Base-by-base conservation (phyloP, 2,888 invertebrate genomes). In the Encarsia formosa region DNA sequence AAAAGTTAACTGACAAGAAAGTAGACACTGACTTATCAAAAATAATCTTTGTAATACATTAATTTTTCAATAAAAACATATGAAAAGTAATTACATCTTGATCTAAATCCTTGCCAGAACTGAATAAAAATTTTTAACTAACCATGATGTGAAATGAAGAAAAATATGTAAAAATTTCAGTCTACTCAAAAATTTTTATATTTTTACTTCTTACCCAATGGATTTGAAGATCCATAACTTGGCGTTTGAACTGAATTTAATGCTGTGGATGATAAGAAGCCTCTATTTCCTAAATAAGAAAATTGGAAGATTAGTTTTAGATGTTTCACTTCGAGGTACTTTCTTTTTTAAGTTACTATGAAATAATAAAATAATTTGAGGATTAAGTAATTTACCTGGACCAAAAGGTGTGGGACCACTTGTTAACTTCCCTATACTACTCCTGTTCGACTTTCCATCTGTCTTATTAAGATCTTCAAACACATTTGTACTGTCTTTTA, bases 401-500 rank as follows among this genome's bases (percentile, higher is more conserved):
- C 66, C 64, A 66, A 85, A 84, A 5, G 85, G 84, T 6, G 83
- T 83, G 1, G 84, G 84, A 2, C 84, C 84, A 20, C 79, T 78
- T 5, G 79, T 78, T 35, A 81, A 74, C 61, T 76, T 78, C 19
- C 65, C 66, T 52, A 69, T 60, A 57, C 61, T 66, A 54, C 48
- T 63, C 29, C 65, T 62, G 35, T 56, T 66, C 39, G 63, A 62
- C 58, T 71, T 69, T 26, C 61, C 65, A 47, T 64, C 61, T 5
- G 50, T 24, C 43, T 63, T 72, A n/a, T n/a, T n/a, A 16, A 65
- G 58, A 45, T 74, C 73, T 59, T 83, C 86, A 68, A 92, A 92
- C 0, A 91, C 85, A 65, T 91, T 85, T 4, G 84, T 82, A 5
- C 81, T 79, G 64, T 93, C 92, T 51, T 88, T 86, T 35, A 86